Base-by-base conservation (phyloP, 2,797 vertebrate genomes). In the Hephaestus fuliginosus region DNA sequence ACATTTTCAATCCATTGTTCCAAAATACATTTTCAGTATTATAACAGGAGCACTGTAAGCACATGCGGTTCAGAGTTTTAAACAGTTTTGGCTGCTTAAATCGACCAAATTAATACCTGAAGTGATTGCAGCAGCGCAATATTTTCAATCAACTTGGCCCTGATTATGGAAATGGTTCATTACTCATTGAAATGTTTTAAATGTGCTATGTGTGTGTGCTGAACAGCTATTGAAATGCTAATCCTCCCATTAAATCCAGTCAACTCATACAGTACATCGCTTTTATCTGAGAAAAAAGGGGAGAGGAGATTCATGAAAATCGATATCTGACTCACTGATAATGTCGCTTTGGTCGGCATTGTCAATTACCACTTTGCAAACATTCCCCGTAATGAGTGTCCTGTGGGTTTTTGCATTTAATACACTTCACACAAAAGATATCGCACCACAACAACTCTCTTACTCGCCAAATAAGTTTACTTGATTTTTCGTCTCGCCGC, bases 201-300 rank as follows among this genome's bases (percentile, higher is more conserved):
- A 71, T 22, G n/a, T 48, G 28, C 52, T 60, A 61, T 22, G 58
- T 62, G 70, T 67, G 52, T 30, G 55, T 18, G 46, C 44, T 46
- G 68, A 72, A 75, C 25, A 58, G 44, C 84, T 64, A 88, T 82
- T 90, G 88, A 92, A 90, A 88, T 91, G 84, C 82, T 88, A 91
- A 91, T 89, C 64, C 17, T 80, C 83, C 69, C 43, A 87, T 88
- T 90, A 87, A 86, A 83, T 81, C 65, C 52, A 56, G 72, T 70
- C 65, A 74, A 84, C 81, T 92, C 78, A 64, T 62, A 15, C 44
- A 69, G 64, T 52, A 28, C 17, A 4, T 74, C 46, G 15, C 89
- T 90, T 88, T 91, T 46, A 89, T 89, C 79, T 48, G 52, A 65
- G 78, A 83, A 64, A 80, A 73, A 76, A 60, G 53, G 44, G 2